Percentiles rank a stretch among this genome's conserved stretches.
These are phyloP conservation scores for Bathynomus jamesi DNA, from an alignment of 1,140 invertebrate genomes.

Conservation along the genomic window DNA sequence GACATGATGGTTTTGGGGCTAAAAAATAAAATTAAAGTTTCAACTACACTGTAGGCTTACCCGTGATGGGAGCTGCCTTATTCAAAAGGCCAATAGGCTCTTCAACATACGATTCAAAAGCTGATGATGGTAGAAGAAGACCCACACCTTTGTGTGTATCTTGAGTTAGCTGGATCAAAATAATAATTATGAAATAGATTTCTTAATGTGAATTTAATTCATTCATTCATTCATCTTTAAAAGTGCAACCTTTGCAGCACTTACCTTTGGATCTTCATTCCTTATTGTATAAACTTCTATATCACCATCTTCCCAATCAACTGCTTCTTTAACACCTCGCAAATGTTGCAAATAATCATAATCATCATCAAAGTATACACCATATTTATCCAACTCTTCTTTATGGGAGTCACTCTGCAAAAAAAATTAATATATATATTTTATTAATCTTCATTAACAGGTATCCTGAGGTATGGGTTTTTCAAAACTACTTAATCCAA, in stretches of 20 bases:
- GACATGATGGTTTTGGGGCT: too few relatives aligned
- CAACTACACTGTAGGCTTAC: slow-evolving; percentile 11
- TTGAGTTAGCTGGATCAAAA: slow-evolving; percentile 28
- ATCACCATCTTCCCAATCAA: slow-evolving; percentile 27
- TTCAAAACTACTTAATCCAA: too few relatives aligned
- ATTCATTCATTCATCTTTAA: too few relatives aligned
- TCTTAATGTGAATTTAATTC: too few relatives aligned
- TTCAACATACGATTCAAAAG: slow-evolving; percentile 81
- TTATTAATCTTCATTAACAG: too few relatives aligned
- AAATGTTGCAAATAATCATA: slow-evolving; percentile 94
- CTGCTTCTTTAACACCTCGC: slow-evolving; percentile 52
- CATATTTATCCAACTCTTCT: slow-evolving; percentile 79
- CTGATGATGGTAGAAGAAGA: slow-evolving; percentile 71
- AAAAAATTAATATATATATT: too few relatives aligned
- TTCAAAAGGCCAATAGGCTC: slow-evolving; percentile 82
- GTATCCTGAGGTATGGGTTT: background rate
- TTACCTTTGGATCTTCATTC: slow-evolving; percentile 22
- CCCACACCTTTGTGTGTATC: slow-evolving; percentile 16
- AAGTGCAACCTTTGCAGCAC: too few relatives aligned
- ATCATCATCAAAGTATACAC: slow-evolving; percentile 92
- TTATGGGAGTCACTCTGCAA: slow-evolving; percentile 44
- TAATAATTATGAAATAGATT: too few relatives aligned
- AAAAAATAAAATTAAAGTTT: too few relatives aligned
- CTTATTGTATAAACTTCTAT: slow-evolving; percentile 26
- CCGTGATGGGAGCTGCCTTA: slow-evolving; percentile 60